phyloP scores from a whole-genome alignment of 1,140 invertebrate genomes.

The Micrasema minimum region DNA sequence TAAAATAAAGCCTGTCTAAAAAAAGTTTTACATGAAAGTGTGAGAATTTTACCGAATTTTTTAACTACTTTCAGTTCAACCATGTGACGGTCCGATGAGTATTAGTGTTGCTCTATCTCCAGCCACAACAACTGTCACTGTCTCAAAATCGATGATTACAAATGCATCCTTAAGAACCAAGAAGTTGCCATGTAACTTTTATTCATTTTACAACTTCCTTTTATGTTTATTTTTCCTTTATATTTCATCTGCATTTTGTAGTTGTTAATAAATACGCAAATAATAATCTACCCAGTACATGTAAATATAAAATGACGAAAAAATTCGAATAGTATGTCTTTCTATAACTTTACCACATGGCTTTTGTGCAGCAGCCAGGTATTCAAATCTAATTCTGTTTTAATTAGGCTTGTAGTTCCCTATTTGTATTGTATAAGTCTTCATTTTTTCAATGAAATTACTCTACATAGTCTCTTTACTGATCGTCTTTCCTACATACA shows the following conservation, averaged over 20 bases:
- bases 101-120: slow-evolving; percentile 83
- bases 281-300: slow-evolving; percentile 14
- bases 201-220: slow-evolving; percentile 3
- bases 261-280: slow-evolving; percentile 24
- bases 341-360: slow-evolving; percentile 29
- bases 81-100: slow-evolving; percentile 81
- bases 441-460: no score
- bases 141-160: slow-evolving; percentile 95
- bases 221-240: not conserved
- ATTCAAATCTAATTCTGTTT: slow-evolving; percentile 12
- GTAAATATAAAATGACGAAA: slow-evolving; percentile 10
- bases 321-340: slow-evolving; percentile 21
- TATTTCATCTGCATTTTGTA: not conserved
- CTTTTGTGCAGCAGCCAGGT: slow-evolving; percentile 23
- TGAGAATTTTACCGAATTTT: slow-evolving; percentile 5
- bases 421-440: no score
- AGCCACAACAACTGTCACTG: slow-evolving; percentile 79
- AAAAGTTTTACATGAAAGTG: no score
- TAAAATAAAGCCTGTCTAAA: no score
- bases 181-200: slow-evolving; percentile 84
- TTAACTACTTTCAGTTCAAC: slow-evolving; percentile 68
- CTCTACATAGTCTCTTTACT: no score
- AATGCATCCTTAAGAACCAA: slow-evolving; percentile 96
- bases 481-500: no score
- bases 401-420: slow-evolving; percentile 24